Conservation (phyloP, 2,888 invertebrate genomes). For the Drosophila paucipuncta region DNA sequence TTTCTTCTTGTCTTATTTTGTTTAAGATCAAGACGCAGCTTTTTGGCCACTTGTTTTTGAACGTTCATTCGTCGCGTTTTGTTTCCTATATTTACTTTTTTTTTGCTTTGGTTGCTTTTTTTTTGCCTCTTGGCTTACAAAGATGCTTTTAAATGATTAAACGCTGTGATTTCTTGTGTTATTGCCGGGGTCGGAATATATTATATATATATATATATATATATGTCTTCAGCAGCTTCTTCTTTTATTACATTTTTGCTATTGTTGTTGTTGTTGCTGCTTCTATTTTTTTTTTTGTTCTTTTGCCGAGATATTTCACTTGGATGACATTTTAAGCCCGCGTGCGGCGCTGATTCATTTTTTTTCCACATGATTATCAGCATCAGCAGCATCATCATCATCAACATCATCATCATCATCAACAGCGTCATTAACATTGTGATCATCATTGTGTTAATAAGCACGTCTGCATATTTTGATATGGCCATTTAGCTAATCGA, state of each 20-base stretch:
- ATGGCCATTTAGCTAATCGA: constrained; percentile 44
- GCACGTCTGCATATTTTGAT: constrained; percentile 28
- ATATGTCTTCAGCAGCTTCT: not conserved
- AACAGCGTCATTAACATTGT: constrained; percentile 10
- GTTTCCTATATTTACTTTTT: constrained; percentile 38
- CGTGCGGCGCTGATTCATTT: constrained; percentile 39
- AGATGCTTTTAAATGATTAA: constrained; percentile 81
- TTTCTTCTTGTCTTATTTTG: constrained; percentile 10
- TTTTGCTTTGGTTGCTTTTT: constrained; percentile 29
- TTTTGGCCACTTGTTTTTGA: constrained; percentile 56
- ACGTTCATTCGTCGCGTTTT: constrained; percentile 62
- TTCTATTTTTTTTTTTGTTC: constrained; percentile 8
- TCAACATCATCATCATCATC: constrained; percentile 8
- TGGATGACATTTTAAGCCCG: constrained; percentile 52
- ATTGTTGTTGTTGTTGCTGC: constrained; percentile 23
- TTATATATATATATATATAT: constrained; percentile 2
- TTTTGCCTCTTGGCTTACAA: constrained; percentile 53
- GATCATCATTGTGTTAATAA: constrained; percentile 37
- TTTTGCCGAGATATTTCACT: constrained; percentile 40
- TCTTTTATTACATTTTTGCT: constrained; percentile 34
- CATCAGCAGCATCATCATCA: constrained; percentile 3
- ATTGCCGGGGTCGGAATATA: constrained; percentile 56
- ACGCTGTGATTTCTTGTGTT: constrained; percentile 65
- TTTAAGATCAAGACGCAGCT: constrained; percentile 59
- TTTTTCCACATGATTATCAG: constrained; percentile 17